Evolutionary conservation across 2,797 vertebrate species (phyloP), one percentile per base, ranked within the genome.

Genomic region (Rhinogobio ventralis): DNA sequence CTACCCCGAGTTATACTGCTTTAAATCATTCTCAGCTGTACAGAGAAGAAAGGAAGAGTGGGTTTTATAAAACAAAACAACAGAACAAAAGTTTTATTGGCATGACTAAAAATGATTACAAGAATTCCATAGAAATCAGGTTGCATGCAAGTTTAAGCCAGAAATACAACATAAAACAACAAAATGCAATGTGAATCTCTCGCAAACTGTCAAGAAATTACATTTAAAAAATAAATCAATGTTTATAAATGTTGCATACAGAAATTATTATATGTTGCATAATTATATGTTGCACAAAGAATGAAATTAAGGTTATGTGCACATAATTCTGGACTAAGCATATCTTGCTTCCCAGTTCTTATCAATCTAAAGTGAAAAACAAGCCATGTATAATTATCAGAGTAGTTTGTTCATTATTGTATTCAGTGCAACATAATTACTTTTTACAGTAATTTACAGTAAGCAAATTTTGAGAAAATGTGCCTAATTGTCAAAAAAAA

Each of bases 11-110:
- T 49, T 30, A 78, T 55, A 73, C 69, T 79, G 46, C 78, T 75
- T 85, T 57, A 66, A 79, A 89, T 90, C 89, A 72, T 90, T 92
- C 80, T 72, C 86, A 42, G 81, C 84, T 89, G 84, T 25, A 89
- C 79, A 67, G 82, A 23, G 60, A 81, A 49, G 14, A 69, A 8
- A 45, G 14, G 42, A 23, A 82, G 36, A 25, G 1, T 4, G 14
- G 60, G 1, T 20, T 68, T 53, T 23, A 51, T 23, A 68, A 51
- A 17, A n/a, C n/a, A n/a, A n/a, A n/a, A n/a, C n/a, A n/a, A n/a
- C n/a, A 13, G 1, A 69, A 71, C 33, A 11, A 25, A 36, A 75
- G 23, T 30, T 80, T 69, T 28, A 42, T 1, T 55, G 46, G 79
- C 49, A 42, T 19, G 64, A 81, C 64, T 55, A 8, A 25, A 53